phyloP scores from a whole-genome alignment of 2,888 invertebrate species.

The Oxystoma pomonae region DNA sequence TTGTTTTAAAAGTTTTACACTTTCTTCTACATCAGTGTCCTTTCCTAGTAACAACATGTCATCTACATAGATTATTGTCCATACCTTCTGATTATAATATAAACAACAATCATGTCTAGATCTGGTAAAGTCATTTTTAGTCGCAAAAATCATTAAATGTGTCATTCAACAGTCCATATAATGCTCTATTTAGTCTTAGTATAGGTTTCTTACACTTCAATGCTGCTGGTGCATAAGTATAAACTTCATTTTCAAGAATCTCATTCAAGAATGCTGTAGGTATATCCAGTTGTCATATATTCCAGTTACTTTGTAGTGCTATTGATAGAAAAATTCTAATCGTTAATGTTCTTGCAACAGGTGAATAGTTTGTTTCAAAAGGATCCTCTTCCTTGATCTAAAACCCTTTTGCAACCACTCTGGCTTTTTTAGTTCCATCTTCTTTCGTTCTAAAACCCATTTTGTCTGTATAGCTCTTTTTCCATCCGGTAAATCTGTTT shows the following conservation, averaged over 20 bases:
- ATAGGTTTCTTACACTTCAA: constrained; percentile 8
- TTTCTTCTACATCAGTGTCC: constrained; percentile 9
- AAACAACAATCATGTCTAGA: too few relatives aligned
- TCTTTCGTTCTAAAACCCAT: constrained; percentile 2
- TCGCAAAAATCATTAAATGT: background rate
- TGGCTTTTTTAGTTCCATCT: too few relatives aligned
- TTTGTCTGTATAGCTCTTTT: constrained; percentile 1
- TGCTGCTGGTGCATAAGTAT: constrained; percentile 16
- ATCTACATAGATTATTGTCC: constrained; percentile 20
- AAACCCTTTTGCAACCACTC: constrained; percentile 17
- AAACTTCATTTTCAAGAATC: constrained; percentile 20
- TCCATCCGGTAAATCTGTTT: constrained; percentile 2
- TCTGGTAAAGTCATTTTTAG: too few relatives aligned
- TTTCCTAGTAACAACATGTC: constrained; percentile 21
- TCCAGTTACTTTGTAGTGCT: constrained; percentile 20
- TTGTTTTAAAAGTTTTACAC: constrained; percentile 11
- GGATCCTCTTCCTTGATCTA: constrained; percentile 14
- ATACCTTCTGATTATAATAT: too few relatives aligned
- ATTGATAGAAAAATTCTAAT: constrained; percentile 24
- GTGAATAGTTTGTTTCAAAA: constrained; percentile 18
- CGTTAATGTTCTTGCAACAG: constrained; percentile 22
- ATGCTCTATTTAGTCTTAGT: constrained; percentile 15
- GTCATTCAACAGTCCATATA: constrained; percentile 39
- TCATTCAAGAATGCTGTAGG: constrained; percentile 29
- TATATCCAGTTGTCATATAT: constrained; percentile 23